Evolutionary conservation across 2,888 invertebrate species (phyloP), one percentile per base, ranked within the genome.

Genomic region (Rambutsinella grinnellia): DNA sequence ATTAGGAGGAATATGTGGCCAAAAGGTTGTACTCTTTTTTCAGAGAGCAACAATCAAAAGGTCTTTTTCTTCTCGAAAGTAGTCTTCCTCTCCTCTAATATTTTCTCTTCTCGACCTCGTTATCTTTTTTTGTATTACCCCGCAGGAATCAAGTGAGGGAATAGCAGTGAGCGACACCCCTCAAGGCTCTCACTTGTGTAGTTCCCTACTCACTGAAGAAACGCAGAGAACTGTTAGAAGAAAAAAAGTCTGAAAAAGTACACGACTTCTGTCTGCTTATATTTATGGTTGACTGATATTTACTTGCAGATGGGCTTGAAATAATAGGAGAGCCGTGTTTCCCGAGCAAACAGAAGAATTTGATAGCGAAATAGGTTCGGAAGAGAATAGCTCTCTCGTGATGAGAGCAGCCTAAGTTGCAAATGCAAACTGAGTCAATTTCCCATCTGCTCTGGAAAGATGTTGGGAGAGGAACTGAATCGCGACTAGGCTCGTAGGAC

Each of bases 371-470:
- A n/a, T n/a, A n/a, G 54, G 54, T 27, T 23, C 24, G 61, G 47
- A 47, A 60, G 36, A 23, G 54, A 24, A 15, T n/a, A 17, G 36
- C 58, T 36, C 36, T 58, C 63, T 46, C 61, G 28, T 46, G 63
- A 58, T 51, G 71, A 71, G 63, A 63, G 72, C 36, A 60, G 46
- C n/a, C n/a, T n/a, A 26, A 63, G 70, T 71, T 26, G 65, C 65
- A n/a, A n/a, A n/a, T 74, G 61, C 53, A 74, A 74, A 74, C 66
- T 75, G 75, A 75, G 75, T 68, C 75, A 62, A 75, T 75, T 68
- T 60, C 68, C 68, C 68, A 75, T 75, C 47, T 75, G 67, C 62
- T 67, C 57, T 36, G 28, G 24, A 51, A 49, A 75, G 67, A 75
- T 60, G 61, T 68, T 67, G 17, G 13, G 53, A 58, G 49, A 67